Evolutionary conservation across 2,888 invertebrate species (phyloP).

Genomic region (Eupithecia vulgata): DNA sequence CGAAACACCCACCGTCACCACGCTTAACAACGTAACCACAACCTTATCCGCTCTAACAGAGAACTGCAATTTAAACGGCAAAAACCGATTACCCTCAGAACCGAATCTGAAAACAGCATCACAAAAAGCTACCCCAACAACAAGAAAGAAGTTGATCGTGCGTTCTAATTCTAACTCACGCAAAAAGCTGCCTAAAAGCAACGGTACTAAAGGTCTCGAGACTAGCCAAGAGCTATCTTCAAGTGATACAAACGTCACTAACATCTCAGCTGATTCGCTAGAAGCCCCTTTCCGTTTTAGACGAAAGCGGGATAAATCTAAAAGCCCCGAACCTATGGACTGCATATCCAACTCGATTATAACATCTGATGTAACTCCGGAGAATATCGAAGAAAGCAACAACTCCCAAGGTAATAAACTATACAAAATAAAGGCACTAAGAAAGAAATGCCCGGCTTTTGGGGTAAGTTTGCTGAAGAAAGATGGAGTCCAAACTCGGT

Average conservation of each 20-base stretch:
- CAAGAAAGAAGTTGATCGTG: conserved; percentile 74
- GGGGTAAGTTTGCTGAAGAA: conserved; percentile 74
- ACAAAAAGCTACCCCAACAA: conserved; percentile 57
- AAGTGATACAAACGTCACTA: conserved; percentile 79
- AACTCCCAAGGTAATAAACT: conserved; percentile 80
- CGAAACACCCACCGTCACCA: conserved; percentile 62
- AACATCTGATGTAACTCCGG: conserved; percentile 75
- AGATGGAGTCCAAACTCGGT: conserved; percentile 77
- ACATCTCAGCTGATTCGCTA: conserved; percentile 77
- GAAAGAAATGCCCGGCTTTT: conserved; percentile 77
- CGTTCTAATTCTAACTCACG: conserved; percentile 74
- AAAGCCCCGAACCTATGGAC: conserved; percentile 79
- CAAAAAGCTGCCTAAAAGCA: conserved; percentile 74
- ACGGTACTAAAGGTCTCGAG: conserved; percentile 63
- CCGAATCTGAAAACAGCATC: conserved; percentile 67
- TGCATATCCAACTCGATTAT: conserved; percentile 72
- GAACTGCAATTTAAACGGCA: conserved; percentile 78
- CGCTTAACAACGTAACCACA: conserved; percentile 70
- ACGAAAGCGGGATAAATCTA: conserved; percentile 76
- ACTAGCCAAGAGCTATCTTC: conserved; percentile 76
- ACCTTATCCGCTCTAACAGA: conserved; percentile 76
- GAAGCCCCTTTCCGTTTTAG: conserved; percentile 77
- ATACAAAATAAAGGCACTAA: conserved; percentile 78
- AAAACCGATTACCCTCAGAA: conserved; percentile 73
- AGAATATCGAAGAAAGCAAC: conserved; percentile 74